phyloP scores from a whole-genome alignment of 1,140 invertebrate species.

The Pogonus chalceus region DNA sequence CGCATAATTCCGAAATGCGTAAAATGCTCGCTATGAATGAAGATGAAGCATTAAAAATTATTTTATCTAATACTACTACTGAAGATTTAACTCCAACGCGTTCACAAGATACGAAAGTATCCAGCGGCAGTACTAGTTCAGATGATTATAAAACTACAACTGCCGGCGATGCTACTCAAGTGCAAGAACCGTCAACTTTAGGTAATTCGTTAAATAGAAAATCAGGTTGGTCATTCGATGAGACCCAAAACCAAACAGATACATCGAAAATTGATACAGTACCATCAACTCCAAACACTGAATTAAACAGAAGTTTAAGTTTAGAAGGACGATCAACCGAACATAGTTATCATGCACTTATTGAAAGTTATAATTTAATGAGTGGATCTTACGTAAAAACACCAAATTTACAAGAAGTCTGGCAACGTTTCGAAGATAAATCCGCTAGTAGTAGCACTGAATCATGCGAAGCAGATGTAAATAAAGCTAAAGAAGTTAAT shows the following conservation, averaged over 20 bases:
- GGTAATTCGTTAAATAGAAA: constrained; percentile 58
- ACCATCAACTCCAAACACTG: constrained; percentile 17
- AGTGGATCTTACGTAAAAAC: constrained; percentile 40
- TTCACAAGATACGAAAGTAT: constrained; percentile 6
- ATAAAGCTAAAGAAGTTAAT: background rate
- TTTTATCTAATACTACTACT: constrained; percentile 38
- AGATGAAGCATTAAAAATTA: constrained; percentile 55
- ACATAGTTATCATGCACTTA: constrained; percentile 40
- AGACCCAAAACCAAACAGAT: constrained; percentile 26
- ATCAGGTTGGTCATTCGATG: constrained; percentile 59
- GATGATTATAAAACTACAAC: background rate
- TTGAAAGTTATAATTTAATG: constrained; percentile 43
- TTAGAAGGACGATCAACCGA: constrained; percentile 23
- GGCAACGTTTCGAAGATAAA: constrained; percentile 25
- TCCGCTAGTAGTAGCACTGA: background rate
- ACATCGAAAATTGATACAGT: constrained; percentile 6
- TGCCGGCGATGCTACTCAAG: background rate
- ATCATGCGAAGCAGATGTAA: background rate
- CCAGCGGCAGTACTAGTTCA: background rate
- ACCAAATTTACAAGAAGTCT: constrained; percentile 52
- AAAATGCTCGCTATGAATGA: constrained; percentile 43
- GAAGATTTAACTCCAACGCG: constrained; percentile 1
- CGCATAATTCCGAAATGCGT: constrained; percentile 39
- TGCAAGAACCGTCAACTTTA: constrained; percentile 20
- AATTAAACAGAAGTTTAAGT: constrained; percentile 22